A percentile compares a stretch with the other conserved stretches of the same genome.
These are phyloP conservation scores for Saxidomus purpurata DNA, from an alignment of 1,140 invertebrate species.

Conservation along the genomic window DNA sequence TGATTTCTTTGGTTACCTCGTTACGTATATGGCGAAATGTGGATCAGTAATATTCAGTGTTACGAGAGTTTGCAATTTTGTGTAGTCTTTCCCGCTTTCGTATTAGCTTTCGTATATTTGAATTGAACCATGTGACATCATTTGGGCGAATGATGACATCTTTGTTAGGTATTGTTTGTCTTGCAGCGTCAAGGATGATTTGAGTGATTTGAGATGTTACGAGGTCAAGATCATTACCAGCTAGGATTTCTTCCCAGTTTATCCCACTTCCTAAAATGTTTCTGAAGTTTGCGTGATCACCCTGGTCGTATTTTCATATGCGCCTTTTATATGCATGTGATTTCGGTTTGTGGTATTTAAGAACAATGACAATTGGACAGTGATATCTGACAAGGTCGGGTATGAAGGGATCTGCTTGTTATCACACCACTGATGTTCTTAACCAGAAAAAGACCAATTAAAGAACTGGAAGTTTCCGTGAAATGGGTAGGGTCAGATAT, in stretches of 20 bases:
- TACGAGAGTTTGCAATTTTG: neutral
- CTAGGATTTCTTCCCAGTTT: neutral
- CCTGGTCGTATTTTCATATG: conserved; percentile 1
- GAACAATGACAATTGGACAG: conserved; percentile 24
- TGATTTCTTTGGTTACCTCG: conserved; percentile 2
- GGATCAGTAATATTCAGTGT: neutral
- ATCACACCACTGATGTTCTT: conserved; percentile 4
- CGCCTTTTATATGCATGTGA: neutral
- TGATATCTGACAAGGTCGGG: conserved; percentile 22
- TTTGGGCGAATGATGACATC: conserved; percentile 43
- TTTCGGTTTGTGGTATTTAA: neutral
- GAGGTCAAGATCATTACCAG: neutral
- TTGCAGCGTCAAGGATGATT: conserved; percentile 25
- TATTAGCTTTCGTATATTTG: neutral
- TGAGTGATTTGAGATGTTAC: neutral
- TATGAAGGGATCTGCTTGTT: conserved; percentile 21
- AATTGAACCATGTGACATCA: conserved; percentile 51
- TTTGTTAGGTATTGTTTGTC: conserved; percentile 58
- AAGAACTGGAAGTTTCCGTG: conserved; percentile 22
- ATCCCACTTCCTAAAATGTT: neutral
- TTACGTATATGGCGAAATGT: conserved; percentile 39
- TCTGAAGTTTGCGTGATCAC: neutral
- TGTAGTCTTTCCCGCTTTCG: conserved; percentile 13
- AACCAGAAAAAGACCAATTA: conserved; percentile 37
- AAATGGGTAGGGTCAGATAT: conserved; percentile 35